phyloP scores from a whole-genome alignment of 2,888 invertebrate genomes.

The Dione juno region DNA sequence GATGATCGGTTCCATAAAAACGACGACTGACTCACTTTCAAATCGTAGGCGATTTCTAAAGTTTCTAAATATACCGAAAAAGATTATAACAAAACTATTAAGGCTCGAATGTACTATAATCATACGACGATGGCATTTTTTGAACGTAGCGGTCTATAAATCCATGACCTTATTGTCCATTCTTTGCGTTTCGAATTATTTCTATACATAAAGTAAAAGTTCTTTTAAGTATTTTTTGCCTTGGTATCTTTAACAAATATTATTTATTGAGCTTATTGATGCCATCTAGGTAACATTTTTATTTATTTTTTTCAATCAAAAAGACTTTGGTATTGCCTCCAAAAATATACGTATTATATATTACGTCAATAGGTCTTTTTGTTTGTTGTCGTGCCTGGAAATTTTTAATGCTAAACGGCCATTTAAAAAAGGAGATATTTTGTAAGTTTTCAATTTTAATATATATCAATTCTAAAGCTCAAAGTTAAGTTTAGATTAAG shows the following conservation, averaged over 20 bases:
- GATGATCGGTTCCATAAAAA: slow-evolving; percentile 54
- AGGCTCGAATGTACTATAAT: slow-evolving; percentile 41
- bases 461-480: not conserved
- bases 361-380: too few species aligned
- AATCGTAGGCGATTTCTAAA: slow-evolving; percentile 59
- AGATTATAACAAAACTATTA: slow-evolving; percentile 40
- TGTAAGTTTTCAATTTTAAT: not conserved
- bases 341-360: too few species aligned
- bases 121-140: slow-evolving; percentile 35
- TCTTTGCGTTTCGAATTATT: slow-evolving; percentile 14
- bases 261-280: slow-evolving; percentile 16
- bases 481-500: slow-evolving; percentile 5
- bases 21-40: slow-evolving; percentile 57
- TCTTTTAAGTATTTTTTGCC: slow-evolving; percentile 15
- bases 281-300: slow-evolving; percentile 3
- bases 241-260: slow-evolving; percentile 11
- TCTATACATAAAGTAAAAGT: slow-evolving; percentile 23
- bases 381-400: slow-evolving; percentile 8
- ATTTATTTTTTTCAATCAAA: not conserved
- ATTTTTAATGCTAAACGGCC: slow-evolving; percentile 8
- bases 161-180: slow-evolving; percentile 28
- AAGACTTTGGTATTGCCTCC: not conserved
- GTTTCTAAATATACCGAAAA: slow-evolving; percentile 40
- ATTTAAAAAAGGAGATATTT: not conserved
- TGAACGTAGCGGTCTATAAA: slow-evolving; percentile 35